Base-by-base conservation (phyloP, 2,797 vertebrate genomes). In the Microctenopoma lineatum region DNA sequence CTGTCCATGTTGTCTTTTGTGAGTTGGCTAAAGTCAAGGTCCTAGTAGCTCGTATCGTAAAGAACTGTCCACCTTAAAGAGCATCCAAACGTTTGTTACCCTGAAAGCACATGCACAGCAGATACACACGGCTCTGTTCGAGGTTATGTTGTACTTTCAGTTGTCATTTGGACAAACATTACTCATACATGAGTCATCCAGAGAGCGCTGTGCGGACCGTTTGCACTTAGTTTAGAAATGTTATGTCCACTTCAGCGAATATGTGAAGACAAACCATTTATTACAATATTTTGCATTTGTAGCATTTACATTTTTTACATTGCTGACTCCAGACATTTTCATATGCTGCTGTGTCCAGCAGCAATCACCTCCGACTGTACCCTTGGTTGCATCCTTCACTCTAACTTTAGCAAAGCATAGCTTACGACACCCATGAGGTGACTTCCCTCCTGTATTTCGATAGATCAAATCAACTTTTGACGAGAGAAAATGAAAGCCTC, bases 271-370 rank as follows among this genome's bases (percentile, higher is more conserved):
- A 14, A 4, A 12, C 5, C 21, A 45, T 39, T 10, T 63, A 13
- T 42, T 12, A 32, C 46, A 12, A 32, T 16, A 4, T 27, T 18
- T 36, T 16, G 11, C 27, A 62, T 38, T 73, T 50, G 12, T 48
- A 38, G 11, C 21, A 15, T 47, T 66, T 41, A 2, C 3, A 62
- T 38, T 7, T 9, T 44, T 14, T 41, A 41, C 25, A 38, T 59
- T 45, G 1, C 36, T 52, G 60, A 77, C 45, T 81, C 65, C 55
- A 68, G 68, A 27, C 65, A 69, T 86, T 83, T 62, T 55, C 65
- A 63, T 57, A 50, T 62, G 80, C 70, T 89, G 63, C 75, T 63
- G 60, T 85, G 4, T 50, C 69, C 59, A 51, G 55, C 52, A 59
- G 27, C 57, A 61, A 69, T 15, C 34, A 46, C 47, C 71, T 83